A percentile compares a stretch with the other conserved stretches of the same genome.
Conservation (phyloP, 1,140 invertebrate species). For the Anthonomus grandis region DNA sequence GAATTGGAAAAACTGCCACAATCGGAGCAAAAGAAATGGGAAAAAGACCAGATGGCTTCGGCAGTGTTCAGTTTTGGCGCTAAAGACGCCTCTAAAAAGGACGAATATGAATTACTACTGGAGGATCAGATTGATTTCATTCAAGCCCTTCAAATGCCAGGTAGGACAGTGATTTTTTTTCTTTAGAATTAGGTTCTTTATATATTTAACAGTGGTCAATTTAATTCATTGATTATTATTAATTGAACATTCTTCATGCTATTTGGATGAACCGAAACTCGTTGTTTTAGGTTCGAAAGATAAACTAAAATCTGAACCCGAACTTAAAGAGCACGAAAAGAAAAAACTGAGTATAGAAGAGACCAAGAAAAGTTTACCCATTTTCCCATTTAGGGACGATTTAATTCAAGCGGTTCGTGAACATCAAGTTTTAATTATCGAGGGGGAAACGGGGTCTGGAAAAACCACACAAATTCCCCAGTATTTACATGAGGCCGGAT, state of each 20-base stretch:
- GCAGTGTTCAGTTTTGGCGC: conserved; percentile 92
- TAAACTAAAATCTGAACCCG: conserved; percentile 47
- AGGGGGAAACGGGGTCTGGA: conserved; percentile 97
- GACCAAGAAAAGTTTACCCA: conserved; percentile 89
- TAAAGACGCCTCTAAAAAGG: conserved; percentile 69
- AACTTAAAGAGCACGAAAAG: conserved; percentile 66
- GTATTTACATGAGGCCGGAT: conserved; percentile 91
- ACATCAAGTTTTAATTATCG: conserved; percentile 90
- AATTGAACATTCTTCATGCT: too few relatives aligned
- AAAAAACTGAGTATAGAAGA: conserved; percentile 86
- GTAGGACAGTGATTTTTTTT: conserved; percentile 51
- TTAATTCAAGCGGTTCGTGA: conserved; percentile 83
- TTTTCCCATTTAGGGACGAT: conserved; percentile 89
- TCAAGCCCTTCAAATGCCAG: conserved; percentile 86
- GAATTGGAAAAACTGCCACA: conserved; percentile 80
- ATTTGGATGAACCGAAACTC: background rate
- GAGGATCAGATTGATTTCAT: conserved; percentile 98
- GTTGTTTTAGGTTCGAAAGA: conserved; percentile 34
- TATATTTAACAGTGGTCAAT: too few relatives aligned
- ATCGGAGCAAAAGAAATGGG: conserved; percentile 97
- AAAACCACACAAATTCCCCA: conserved; percentile 99
- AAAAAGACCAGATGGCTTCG: conserved; percentile 94
- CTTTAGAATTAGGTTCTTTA: background rate
- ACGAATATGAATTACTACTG: conserved; percentile 90
- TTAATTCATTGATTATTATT: too few relatives aligned